A percentile compares a stretch with the other conserved stretches of the same genome.
Evolutionary conservation across 2,888 invertebrate genomes (phyloP).

Genomic region (Agrochola litura): DNA sequence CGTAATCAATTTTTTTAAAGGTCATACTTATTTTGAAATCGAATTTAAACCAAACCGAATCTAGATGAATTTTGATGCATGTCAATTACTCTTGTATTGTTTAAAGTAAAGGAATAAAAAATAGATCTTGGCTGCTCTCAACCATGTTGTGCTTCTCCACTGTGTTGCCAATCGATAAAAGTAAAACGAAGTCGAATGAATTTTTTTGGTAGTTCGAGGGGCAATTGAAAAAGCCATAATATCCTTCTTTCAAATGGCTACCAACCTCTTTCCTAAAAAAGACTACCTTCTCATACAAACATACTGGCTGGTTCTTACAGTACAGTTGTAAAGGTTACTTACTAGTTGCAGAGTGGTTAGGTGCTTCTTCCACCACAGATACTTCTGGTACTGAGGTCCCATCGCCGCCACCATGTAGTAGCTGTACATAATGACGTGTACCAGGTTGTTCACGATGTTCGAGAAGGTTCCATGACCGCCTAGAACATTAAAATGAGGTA

Average conservation of each 20-base stretch:
- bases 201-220: not conserved
- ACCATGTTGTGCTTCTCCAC: not conserved
- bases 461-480: constrained; percentile 97
- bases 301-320: not conserved
- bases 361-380: constrained; percentile 97
- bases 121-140: not conserved
- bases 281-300: not conserved
- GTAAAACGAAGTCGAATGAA: not conserved
- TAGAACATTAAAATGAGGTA: constrained; percentile 72
- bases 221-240: not conserved
- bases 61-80: too few species aligned
- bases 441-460: constrained; percentile 95
- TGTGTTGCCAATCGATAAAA: not conserved
- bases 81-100: not conserved
- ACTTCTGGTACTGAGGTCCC: constrained; percentile 96
- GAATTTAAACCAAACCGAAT: not conserved
- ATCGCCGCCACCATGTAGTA: constrained; percentile 97
- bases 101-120: not conserved
- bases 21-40: too few species aligned
- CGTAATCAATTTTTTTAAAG: too few species aligned
- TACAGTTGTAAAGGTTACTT: constrained; percentile 75
- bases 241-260: not conserved
- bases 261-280: not conserved
- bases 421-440: constrained; percentile 96
- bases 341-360: constrained; percentile 96